Evolutionary conservation across 2,888 invertebrate species (phyloP).

Genomic region (Euproctis similis): DNA sequence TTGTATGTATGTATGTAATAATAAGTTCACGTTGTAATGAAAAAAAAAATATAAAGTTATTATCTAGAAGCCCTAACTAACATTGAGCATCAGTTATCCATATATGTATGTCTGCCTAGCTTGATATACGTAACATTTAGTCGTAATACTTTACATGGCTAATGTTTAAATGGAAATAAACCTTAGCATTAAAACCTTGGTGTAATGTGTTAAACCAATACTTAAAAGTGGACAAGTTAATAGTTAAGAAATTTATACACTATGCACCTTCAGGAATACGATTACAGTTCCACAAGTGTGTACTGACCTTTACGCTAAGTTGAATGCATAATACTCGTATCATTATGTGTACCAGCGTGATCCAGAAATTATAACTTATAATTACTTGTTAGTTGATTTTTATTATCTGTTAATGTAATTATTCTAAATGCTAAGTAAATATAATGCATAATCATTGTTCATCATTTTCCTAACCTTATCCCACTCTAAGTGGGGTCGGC

Average conservation of each 20-base stretch:
- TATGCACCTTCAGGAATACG: slow-evolving; percentile 1
- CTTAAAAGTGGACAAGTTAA: slow-evolving; percentile 1
- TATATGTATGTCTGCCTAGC: no score
- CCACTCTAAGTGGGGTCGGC: no score
- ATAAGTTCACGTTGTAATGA: no score
- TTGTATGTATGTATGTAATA: no score
- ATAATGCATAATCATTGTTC: no score
- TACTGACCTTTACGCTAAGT: slow-evolving; percentile 10
- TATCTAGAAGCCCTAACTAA: no score
- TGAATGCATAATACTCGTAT: slow-evolving; percentile 13
- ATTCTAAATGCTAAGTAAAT: slow-evolving; percentile 7
- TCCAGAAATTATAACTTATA: slow-evolving; percentile 12
- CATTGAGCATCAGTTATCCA: no score
- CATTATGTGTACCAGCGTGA: slow-evolving; percentile 3
- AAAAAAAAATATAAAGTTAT: no score
- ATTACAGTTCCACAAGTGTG: slow-evolving; percentile 2
- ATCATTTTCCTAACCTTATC: no score
- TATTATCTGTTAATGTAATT: slow-evolving; percentile 19
- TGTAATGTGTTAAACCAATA: not conserved
- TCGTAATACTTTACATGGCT: not conserved
- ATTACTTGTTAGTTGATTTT: slow-evolving; percentile 14
- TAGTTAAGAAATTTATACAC: not conserved
- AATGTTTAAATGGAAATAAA: not conserved
- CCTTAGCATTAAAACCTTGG: not conserved
- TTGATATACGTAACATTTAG: no score